Base-by-base conservation (phyloP, 2,888 invertebrate species). In the Drosophila monieri region DNA sequence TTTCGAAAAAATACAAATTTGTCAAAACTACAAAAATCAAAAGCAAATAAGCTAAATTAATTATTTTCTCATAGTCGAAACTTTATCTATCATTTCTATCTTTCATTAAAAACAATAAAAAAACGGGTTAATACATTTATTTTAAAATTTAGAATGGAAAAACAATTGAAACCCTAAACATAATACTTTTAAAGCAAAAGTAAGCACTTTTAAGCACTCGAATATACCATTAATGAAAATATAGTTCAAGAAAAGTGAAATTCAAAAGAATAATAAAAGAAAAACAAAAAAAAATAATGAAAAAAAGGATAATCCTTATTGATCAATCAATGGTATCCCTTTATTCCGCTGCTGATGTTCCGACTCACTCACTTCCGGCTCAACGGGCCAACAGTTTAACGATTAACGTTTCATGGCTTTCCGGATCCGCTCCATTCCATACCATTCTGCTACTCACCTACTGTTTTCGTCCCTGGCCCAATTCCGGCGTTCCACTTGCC, bases 401-500 rank as follows among this genome's bases (percentile, higher is more conserved):
- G 39, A 9, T 15, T 39, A 9, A 15, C 18, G 39, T 15, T 9
- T 41, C 8, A n/a, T n/a, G 15, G 14, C 15, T 25, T 49, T 49
- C 49, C 49, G 49, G 18, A 4, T 23, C 5, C 10, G 21, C n/a
- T 35, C n/a, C 27, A 15, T 15, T 39, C 27, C 47, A 25, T 12
- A 18, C 9, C 30, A 32, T 27, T 27, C 41, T n/a, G 5, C 27
- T 21, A 68, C 69, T 44, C 32, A 60, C 68, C 44, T 46, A 32
- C 51, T 43, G 43, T 9, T 27, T 27, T 27, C 15, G 53, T 60
- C 32, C 48, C 32, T 49, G 70, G 48, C 37, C 74, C 78, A 67
- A 74, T 78, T 78, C 73, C 77, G 65, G 60, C 64, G 43, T 43
- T 61, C 39, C 49, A 32, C 55, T 68, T 46, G 54, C 44, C 46